Base-by-base conservation (phyloP, 2,797 vertebrate species). In the Gymnopithys bicolor region DNA sequence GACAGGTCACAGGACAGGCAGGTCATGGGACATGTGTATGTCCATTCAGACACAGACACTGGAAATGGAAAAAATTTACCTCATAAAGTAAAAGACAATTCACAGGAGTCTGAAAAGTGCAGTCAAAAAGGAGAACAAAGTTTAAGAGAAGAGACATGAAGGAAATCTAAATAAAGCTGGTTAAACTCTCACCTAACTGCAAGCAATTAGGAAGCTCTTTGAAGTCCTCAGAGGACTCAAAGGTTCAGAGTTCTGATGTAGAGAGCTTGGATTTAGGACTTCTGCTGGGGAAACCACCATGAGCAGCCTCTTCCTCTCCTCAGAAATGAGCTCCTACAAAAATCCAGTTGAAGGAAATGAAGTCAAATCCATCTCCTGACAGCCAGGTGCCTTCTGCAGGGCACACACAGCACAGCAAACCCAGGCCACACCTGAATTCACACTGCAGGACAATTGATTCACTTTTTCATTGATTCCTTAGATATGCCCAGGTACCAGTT, bases 381-480 rank as follows among this genome's bases (percentile, higher is more conserved):
- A 84, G 41, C 6, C 62, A 75, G 39, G 51, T 71, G 23, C 28
- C 67, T 53, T 24, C 19, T 27, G 27, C 27, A 62, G 39, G 21
- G 18, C 16, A 66, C 12, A 64, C 10, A 56, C 2, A 11, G 46
- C 23, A 45, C 7, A 53, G 84, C 28, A 90, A 82, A 93, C 74
- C 0, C 75, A 68, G 81, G 35, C 69, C 85, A 93, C 52, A 63
- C 89, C 89, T 84, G 48, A 37, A 79, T 87, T 78, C 68, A 80
- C 14, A 27, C 19, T 30, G 32, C 19, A 63, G 45, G 80, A 73
- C 21, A 69, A 84, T 27, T 41, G 64, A 84, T 93, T 78, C 53
- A 77, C 22, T 77, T 87, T 88, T 79, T 62, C 32, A 89, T 88
- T 82, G 77, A 79, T 94, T 94, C 88, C 74, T 90, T 48, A 68